These are phyloP conservation scores for Andrena minutula DNA, from an alignment of 2,888 invertebrate species.

Conservation along the genomic window DNA sequence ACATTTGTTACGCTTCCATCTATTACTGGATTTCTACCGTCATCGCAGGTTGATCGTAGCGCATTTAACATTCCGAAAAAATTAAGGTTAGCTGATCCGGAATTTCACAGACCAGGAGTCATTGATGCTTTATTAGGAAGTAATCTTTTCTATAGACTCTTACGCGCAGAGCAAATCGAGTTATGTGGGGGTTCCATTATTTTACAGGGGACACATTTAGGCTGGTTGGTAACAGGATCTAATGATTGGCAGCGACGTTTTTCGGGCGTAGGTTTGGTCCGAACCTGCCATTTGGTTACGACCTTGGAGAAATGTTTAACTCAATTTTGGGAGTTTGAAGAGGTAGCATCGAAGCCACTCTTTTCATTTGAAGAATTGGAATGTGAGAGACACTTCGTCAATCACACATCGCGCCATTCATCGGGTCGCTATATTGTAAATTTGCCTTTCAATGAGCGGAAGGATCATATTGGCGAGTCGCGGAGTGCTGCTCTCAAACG, in stretches of 20 bases:
- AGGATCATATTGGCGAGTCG: background rate
- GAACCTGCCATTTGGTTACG: background rate
- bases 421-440: background rate
- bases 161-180: background rate
- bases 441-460: background rate
- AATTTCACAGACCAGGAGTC: background rate
- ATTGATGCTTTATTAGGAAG: background rate
- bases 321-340: constrained; percentile 7
- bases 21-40: background rate
- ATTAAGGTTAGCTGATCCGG: constrained; percentile 6
- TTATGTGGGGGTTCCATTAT: background rate
- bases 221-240: constrained; percentile 8
- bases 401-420: background rate
- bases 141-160: background rate
- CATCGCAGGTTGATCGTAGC: background rate
- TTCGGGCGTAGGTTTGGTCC: too few species aligned
- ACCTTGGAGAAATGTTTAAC: background rate
- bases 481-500: background rate
- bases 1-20: background rate
- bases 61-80: background rate
- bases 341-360: background rate
- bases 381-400: background rate
- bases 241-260: too few species aligned
- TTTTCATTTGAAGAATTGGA: background rate
- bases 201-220: constrained; percentile 5